phyloP scores from a whole-genome alignment of 2,113 vertebrate genomes.

The Gavia stellata region DNA sequence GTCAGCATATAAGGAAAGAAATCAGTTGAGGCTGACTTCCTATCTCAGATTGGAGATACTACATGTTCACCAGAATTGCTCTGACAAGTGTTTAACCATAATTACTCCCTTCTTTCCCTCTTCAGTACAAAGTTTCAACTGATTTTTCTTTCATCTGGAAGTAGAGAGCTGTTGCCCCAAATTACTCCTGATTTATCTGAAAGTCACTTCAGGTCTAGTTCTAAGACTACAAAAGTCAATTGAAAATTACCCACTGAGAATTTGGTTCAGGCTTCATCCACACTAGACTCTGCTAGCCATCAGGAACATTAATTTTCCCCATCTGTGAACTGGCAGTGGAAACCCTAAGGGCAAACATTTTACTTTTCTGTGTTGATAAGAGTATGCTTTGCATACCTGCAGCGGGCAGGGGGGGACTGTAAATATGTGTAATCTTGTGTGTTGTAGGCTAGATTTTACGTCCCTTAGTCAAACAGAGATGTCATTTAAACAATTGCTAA shows the following conservation, averaged over 20 bases:
- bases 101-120: background rate
- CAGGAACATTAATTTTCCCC: background rate
- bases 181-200: background rate
- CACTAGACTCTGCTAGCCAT: background rate
- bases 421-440: background rate
- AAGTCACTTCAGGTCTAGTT: background rate
- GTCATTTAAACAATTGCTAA: background rate
- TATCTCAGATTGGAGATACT: background rate
- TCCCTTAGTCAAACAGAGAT: background rate
- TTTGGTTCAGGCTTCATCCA: background rate
- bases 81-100: background rate
- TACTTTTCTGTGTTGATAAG: background rate
- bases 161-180: background rate
- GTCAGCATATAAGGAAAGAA: background rate
- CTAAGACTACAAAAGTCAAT: background rate
- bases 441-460: background rate
- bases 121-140: background rate
- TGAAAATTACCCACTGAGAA: background rate
- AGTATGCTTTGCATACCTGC: background rate
- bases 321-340: background rate
- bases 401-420: fast-evolving
- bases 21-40: background rate
- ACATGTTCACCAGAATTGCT: background rate
- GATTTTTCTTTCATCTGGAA: background rate
- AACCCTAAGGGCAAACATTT: background rate